A percentile compares a stretch with the other conserved stretches of the same genome.
These are phyloP conservation scores for Oreochromis tanganicae DNA, from an alignment of 2,113 vertebrate species.

Conservation along the genomic window DNA sequence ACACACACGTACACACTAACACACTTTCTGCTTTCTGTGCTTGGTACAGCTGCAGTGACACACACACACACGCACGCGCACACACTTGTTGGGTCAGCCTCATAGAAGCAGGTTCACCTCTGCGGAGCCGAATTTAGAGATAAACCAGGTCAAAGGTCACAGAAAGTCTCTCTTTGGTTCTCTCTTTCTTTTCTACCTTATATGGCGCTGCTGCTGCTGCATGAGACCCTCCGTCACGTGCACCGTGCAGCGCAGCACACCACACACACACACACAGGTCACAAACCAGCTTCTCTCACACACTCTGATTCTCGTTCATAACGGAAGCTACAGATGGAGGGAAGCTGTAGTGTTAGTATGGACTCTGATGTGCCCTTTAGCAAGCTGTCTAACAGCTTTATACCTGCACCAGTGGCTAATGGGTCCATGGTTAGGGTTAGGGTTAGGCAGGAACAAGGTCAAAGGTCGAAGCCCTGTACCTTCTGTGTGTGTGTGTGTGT, in stretches of 20 bases:
- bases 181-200: conserved; percentile 42
- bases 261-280: neutral
- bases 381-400: neutral
- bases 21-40: neutral
- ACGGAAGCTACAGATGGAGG: neutral
- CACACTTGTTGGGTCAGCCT: neutral
- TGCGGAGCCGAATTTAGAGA: conserved; percentile 29
- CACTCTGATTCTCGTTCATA: neutral
- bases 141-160: conserved; percentile 40
- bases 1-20: neutral
- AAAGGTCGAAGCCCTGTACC: neutral
- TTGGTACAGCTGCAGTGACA: neutral
- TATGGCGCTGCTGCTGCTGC: conserved; percentile 42
- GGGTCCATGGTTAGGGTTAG: neutral
- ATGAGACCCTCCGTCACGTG: conserved; percentile 35
- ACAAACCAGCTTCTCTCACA: neutral
- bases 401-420: neutral
- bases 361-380: conserved; percentile 17
- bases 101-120: conserved; percentile 40
- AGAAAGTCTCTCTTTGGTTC: conserved; percentile 33
- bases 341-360: neutral
- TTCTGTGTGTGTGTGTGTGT: neutral
- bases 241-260: neutral
- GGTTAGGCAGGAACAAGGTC: neutral
- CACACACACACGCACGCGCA: neutral